Evolutionary conservation across 2,113 vertebrate genomes (phyloP), one percentile per base, ranked within the genome.

Genomic region (Bubo bubo): DNA sequence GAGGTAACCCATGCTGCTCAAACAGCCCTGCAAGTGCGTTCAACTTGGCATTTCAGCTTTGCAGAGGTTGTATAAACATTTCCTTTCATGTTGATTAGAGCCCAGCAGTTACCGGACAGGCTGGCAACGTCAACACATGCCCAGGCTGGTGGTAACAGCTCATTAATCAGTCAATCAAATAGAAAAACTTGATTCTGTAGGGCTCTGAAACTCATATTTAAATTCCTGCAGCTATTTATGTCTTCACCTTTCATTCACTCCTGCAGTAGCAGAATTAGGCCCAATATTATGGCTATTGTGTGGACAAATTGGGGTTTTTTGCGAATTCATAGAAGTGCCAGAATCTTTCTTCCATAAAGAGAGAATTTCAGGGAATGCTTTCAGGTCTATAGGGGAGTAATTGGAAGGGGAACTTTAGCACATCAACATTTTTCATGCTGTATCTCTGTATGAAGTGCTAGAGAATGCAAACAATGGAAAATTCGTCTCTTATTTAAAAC

Each of bases 141-240:
- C 79, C 55, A 34, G 55, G 72, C 58, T 76, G 86, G 60, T 59
- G 73, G 84, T 26, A 89, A 59, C 21, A 63, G 60, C 68, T 91
- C 80, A 56, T 93, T 79, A 84, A 79, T 89, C 91, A 81, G 59
- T 74, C 92, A 85, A 26, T 86, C 60, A 89, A 84, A 94, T 5
- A 53, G 67, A 70, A 79, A 90, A 85, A 41, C 47, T 70, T 49
- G 49, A 24, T 79, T 49, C 60, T 70, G 60, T 30, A 15, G 24
- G 26, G 56, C 60, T 64, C 24, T 10, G 24, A 71, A 76, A 34
- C 50, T 35, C 11, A 30, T 55, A 71, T 52, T 74, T 41, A 27
- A 88, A 73, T 30, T 45, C 89, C 68, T 81, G 20, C 50, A 49
- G 77, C 79, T 81, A 52, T 45, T 80, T 73, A 26, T 32, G 59